Base-by-base conservation (phyloP, 2,888 invertebrate genomes). In the Lucinisca nassula region DNA sequence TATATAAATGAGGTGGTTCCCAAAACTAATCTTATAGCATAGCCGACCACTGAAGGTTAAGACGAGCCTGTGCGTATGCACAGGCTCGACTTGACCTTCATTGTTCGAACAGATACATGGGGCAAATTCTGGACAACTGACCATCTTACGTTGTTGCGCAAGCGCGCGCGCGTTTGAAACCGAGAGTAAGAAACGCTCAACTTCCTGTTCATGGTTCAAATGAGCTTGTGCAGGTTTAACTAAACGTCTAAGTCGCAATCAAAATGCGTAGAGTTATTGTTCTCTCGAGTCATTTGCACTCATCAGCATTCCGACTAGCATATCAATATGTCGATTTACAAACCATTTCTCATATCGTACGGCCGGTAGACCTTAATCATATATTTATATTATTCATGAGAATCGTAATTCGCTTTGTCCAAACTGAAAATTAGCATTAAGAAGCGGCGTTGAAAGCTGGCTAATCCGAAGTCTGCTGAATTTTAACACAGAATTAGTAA, bases 361-460 rank as follows among this genome's bases (percentile, higher is more conserved):
- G 85, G 79, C 78, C 78, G 81, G 79, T 85, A 76, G 87, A 72
- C 85, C 88, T 91, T 92, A 91, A 92, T 92, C 89, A 92, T 87
- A 88, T 89, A 92, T 92, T 92, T 92, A 92, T 92, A 92, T 92
- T 92, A 92, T 92, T 92, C 92, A 92, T 92, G 92, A 92, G 87
- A 81, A 75, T 82, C 79, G 91, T 91, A 92, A 92, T 91, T 92
- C 92, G 85, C 84, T 89, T 92, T 92, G 92, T 92, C 92, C 92
- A 92, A 91, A 92, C 87, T 87, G 91, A 92, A 89, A 92, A 92
- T 92, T 92, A 92, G 92, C 92, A 92, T 92, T 90, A 89, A 91
- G 90, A 90, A 76, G 89, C 88, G 84, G 91, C 88, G 91, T 90
- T 90, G 90, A 92, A 91, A 91, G 87, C 88, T 87, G 85, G 90